Conservation (phyloP, 2,113 vertebrate genomes). For the Alethe diademata region DNA sequence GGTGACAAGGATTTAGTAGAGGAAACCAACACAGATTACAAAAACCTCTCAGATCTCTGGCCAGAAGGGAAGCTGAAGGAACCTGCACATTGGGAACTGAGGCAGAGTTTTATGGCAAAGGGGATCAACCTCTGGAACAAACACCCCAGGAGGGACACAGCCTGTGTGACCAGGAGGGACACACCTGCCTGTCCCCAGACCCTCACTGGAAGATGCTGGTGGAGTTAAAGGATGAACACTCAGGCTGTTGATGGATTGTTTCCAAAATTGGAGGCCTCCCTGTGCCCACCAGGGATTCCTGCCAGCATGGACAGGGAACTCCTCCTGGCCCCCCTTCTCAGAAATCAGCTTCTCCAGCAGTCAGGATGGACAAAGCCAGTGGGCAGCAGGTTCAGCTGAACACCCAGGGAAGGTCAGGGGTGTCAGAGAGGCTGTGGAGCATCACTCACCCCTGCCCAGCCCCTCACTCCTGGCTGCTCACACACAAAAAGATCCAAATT, state of each 20-base stretch:
- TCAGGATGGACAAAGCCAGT: neutral
- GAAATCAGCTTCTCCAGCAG: neutral
- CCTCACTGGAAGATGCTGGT: accelerated
- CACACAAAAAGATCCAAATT: neutral
- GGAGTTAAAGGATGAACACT: neutral
- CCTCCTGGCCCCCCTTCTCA: neutral
- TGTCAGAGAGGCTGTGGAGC: neutral
- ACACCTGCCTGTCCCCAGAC: neutral
- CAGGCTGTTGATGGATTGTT: neutral
- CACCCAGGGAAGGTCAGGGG: neutral
- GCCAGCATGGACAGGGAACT: neutral
- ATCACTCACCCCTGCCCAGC: neutral
- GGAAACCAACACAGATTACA: accelerated
- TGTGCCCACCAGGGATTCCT: neutral
- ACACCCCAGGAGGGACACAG: neutral
- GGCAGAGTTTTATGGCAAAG: neutral
- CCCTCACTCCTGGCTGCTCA: neutral
- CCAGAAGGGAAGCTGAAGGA: neutral
- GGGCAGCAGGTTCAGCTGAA: accelerated
- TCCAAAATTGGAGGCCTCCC: neutral
- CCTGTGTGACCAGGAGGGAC: neutral
- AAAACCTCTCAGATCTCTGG: neutral
- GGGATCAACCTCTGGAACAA: neutral
- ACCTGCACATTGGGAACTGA: neutral
- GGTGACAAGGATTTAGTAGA: neutral